Base-by-base conservation (phyloP, 1,140 invertebrate genomes). In the Zelostemma sp. region DNA sequence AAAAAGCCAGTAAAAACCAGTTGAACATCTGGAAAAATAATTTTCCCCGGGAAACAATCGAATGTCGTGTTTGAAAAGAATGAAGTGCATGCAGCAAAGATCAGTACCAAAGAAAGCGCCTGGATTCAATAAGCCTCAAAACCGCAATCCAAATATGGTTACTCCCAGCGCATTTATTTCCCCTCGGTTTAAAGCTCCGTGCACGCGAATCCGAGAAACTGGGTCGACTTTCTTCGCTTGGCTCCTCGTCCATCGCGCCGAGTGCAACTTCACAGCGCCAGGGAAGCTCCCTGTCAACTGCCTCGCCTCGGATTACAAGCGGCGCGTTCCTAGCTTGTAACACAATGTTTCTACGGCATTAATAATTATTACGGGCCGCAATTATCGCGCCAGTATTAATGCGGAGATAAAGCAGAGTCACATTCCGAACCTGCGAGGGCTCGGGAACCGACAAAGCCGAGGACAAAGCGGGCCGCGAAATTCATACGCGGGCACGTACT, bases 311-410 rank as follows among this genome's bases (percentile, higher is more conserved):
- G 25, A 68, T 68, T 62, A 68, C 54, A 62, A 68, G 60, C 51
- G 56, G 55, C 51, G 45, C 47, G 57, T 60, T 54, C 33, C 12
- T 18, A 41, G 47, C 43, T 12, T 43, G 60, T 59, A 59, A 63
- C 57, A 33, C 33, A 63, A 69, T 63, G 66, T 56, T 63, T 63
- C 66, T 41, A 43, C 28, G 54, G 45, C 59, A 68, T 68, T 68
- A 68, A 56, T 63, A 59, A 60, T 62, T 69, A 69, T 68, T 68
- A 69, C 59, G 59, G 51, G 43, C 54, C 14, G 43, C 60, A 69
- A 69, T 69, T 56, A 64, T 63, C 62, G 57, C 57, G 25, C 35
- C 46, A 18, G 31, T 53, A 56, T 51, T 53, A 67, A 38, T 56
- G 9, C 14, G 41, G 31, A 56, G 53, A 67, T 67, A 67, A 67